Base-by-base conservation (phyloP, 2,888 invertebrate species). In the Limnephilus marmoratus region DNA sequence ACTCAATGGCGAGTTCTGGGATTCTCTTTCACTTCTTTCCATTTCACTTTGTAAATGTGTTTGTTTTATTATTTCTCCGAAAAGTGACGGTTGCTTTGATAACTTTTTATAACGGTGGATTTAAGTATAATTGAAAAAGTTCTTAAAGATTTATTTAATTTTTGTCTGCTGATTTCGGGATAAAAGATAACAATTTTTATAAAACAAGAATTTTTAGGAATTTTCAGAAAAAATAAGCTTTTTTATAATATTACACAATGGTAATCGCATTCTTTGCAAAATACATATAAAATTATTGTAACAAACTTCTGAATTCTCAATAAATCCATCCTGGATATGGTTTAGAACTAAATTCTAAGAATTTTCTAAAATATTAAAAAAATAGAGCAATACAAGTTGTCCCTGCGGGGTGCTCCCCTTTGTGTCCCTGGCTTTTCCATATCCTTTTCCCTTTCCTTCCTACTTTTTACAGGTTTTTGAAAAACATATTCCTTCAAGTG, bases 11-110 rank as follows among this genome's bases (percentile, higher is more conserved):
- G 41, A 81, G 81, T 80, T 91, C 53, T 88, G 91, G 81, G 68
- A 34, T 68, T 86, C 81, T 68, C 91, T 91, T 86, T 91, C 81
- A 86, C 86, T 91, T 68, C 86, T 91, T 91, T 86, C 81, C 31
- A 86, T 91, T 86, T 45, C 81, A 81, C 81, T 68, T 81, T 89
- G 80, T 89, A 89, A 89, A 80, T 89, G 88, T 80, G 41, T 37
- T 45, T 89, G 88, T 89, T 89, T 89, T 89, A 89, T 86, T 86
- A 49, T 89, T 88, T 80, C 80, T 29, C 18, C 37, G 31, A 13
- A 29, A 86, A 86, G n/a, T 37, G 88, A 89, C 37, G 81, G 80
- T 80, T 89, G 88, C 34, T 89, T 89, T 81, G 81, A 89, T n/a
- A 89, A 89, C 80, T 89, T 80, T 89, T 89, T 81, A 80, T 89